Conservation (phyloP, 2,888 invertebrate genomes). For the Lordiphosa fenestrarum region DNA sequence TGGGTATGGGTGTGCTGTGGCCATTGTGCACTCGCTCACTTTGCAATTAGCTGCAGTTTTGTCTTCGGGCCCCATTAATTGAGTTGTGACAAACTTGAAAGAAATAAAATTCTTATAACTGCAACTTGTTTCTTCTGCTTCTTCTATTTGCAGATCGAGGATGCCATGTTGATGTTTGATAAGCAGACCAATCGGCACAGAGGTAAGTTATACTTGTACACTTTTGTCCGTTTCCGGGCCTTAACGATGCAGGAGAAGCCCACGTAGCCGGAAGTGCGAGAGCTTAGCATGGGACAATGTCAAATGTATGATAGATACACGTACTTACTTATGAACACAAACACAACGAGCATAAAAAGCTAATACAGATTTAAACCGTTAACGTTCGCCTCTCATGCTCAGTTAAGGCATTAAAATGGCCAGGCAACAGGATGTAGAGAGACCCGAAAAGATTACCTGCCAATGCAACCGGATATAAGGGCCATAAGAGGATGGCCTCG, state of each 20-base stretch:
- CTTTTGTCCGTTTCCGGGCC: constrained; percentile 60
- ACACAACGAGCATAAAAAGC: constrained; percentile 24
- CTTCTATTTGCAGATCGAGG: constrained; percentile 94
- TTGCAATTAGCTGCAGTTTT: constrained; percentile 76
- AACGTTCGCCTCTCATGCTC: constrained; percentile 24
- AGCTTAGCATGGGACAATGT: constrained; percentile 50
- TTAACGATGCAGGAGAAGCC: constrained; percentile 60
- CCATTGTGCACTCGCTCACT: constrained; percentile 41
- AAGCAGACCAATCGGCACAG: constrained; percentile 99
- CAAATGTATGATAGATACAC: constrained; percentile 17
- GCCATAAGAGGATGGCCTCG: constrained; percentile 36
- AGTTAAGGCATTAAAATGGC: constrained; percentile 52
- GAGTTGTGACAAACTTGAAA: constrained; percentile 55
- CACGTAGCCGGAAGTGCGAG: constrained; percentile 65
- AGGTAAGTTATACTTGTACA: constrained; percentile 85
- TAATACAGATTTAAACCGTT: constrained; percentile 64
- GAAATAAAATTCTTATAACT: constrained; percentile 31
- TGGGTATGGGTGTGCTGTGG: constrained; percentile 29
- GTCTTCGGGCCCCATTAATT: constrained; percentile 65
- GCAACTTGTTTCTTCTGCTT: constrained; percentile 17
- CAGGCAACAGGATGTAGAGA: constrained; percentile 53
- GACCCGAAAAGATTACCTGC: constrained; percentile 67
- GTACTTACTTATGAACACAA: neutral
- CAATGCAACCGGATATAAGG: constrained; percentile 70
- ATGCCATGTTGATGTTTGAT: constrained; percentile 99